Evolutionary conservation across 2,888 invertebrate genomes (phyloP), one percentile per base, ranked within the genome.

Genomic region (Tachystola acroxantha): DNA sequence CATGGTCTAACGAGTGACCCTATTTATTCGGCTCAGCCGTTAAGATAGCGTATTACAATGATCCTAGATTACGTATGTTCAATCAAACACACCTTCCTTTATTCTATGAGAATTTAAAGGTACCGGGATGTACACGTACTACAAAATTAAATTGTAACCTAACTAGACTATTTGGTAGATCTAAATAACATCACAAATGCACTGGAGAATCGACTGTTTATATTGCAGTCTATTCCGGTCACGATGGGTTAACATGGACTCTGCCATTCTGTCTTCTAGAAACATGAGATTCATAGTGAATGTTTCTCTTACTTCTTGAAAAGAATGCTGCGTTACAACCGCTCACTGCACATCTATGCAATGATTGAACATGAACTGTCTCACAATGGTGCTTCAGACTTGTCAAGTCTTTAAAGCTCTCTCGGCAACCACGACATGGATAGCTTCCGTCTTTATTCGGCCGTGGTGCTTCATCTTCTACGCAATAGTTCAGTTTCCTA

Each of bases 321-420:
- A 93, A 91, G 76, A 95, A 95, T 32, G 93, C 91, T 53, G 93
- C 92, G 33, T 91, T 91, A 74, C 95, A 94, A 9, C 94, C 94
- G 39, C 89, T 89, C 33, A 93, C 87, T n/a, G 92, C 91, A 78
- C 95, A 95, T 44, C 91, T 89, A 57, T 91, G 92, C 77, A 94
- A 89, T 39, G 94, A 92, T 39, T 90, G 88, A 20, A 85, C 68
- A 63, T 94, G 94, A 32, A 88, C 78, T 45, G 84, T 88, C 70
- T 93, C 93, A 78, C 92, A 93, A 74, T 94, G 94, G 48, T 92
- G 90, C 66, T 93, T 92, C 45, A 94, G 78, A 33, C 89, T 86
- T 10, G 88, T 70, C 31, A 91, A 75, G 58, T 91, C 91, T 46
- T 88, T 88, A 61, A 93, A 91, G 43, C 87, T 75, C 47, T 90